Conservation (phyloP, 1,140 invertebrate genomes). For the Fopius arisanus region DNA sequence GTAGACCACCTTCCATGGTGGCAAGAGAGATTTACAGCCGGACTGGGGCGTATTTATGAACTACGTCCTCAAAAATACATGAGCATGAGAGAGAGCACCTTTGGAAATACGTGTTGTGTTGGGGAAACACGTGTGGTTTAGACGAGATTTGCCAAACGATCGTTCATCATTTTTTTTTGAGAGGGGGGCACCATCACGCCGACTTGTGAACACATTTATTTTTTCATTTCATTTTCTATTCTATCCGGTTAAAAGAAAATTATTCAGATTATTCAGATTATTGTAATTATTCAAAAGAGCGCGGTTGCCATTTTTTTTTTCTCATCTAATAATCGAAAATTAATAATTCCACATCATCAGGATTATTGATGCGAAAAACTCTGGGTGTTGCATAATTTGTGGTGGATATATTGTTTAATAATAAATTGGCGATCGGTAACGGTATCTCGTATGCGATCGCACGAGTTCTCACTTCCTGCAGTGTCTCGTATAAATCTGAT, state of each 20-base stretch:
- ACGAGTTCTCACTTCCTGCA: slow-evolving; percentile 8
- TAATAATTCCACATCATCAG: no score
- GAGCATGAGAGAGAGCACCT: neutral
- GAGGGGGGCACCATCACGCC: no score
- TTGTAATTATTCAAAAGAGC: no score
- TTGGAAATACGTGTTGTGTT: neutral
- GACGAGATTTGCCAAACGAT: slow-evolving; percentile 4
- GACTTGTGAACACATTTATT: neutral
- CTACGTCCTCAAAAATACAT: slow-evolving; percentile 42
- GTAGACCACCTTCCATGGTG: slow-evolving; percentile 48
- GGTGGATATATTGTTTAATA: neutral
- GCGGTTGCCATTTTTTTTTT: no score
- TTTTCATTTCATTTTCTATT: no score
- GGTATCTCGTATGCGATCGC: neutral
- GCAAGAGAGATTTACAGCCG: slow-evolving; percentile 62
- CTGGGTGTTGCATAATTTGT: no score
- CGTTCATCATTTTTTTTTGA: neutral
- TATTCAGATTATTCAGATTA: no score
- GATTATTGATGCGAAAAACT: no score
- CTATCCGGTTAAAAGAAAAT: no score
- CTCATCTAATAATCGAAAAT: no score
- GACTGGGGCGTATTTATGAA: slow-evolving; percentile 62
- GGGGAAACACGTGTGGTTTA: neutral
- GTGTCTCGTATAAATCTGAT: neutral
- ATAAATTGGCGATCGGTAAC: neutral